phyloP scores from a whole-genome alignment of 2,888 invertebrate genomes.

The Brachynemurus nebulosus region DNA sequence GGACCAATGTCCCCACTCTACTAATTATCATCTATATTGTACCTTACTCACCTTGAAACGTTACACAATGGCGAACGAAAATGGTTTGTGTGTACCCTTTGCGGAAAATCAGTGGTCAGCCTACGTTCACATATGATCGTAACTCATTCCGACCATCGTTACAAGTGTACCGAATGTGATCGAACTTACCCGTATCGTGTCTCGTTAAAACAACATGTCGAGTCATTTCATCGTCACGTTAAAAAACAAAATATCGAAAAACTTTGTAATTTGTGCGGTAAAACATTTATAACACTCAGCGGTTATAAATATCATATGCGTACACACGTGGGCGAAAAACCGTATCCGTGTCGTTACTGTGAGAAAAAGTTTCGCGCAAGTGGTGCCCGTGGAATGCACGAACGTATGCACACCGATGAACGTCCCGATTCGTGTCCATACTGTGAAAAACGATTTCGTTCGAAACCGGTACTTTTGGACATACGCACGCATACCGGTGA shows the following conservation, averaged over 20 bases:
- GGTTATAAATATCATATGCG: neutral
- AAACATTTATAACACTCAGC: neutral
- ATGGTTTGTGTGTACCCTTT: neutral
- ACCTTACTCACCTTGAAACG: neutral
- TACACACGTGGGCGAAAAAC: neutral
- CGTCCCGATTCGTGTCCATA: neutral
- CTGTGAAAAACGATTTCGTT: slow-evolving; percentile 1
- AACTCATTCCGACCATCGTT: neutral
- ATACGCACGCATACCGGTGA: slow-evolving; percentile 4
- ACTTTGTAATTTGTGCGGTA: neutral
- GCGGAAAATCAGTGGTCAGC: neutral
- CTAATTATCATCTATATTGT: too few relatives aligned
- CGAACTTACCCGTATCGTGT: neutral
- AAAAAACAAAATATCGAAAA: neutral
- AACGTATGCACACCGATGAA: neutral
- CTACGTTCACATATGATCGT: neutral
- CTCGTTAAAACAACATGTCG: neutral
- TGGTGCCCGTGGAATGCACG: neutral
- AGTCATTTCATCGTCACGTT: neutral
- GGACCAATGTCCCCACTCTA: too few relatives aligned
- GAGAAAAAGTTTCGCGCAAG: neutral
- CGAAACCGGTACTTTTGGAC: neutral
- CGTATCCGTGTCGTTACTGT: neutral
- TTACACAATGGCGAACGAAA: neutral
- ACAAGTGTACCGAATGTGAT: neutral